Evolutionary conservation across 2,888 invertebrate genomes (phyloP), one percentile per base, ranked within the genome.

Genomic region (Noctua janthe): DNA sequence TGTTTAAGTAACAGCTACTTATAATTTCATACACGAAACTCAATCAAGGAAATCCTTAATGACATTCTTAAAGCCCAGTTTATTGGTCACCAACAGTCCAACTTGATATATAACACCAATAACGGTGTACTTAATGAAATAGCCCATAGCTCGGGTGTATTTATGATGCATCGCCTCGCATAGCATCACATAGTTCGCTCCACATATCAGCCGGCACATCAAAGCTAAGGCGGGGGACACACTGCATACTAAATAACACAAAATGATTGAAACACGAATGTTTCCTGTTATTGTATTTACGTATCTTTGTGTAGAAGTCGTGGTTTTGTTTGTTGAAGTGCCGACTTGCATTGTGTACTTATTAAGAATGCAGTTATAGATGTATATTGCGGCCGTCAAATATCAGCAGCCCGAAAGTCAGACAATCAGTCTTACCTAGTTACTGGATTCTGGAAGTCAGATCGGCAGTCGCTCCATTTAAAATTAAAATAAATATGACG

Each of bases 191-290:
- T 84, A 29, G 78, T 71, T 43, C 88, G 87, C 82, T 80, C 89
- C 71, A 88, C 87, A 85, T 88, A 88, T 88, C 88, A 67, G 75
- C 62, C 84, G 90, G 80, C 66, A 88, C 88, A 88, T 88, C 88
- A 88, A 89, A 88, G 88, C 74, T 74, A 17, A 75, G 80, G 71
- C 66, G 70, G 67, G 43, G 11, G 23, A 62, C 73, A 67, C 71
- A 81, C 64, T 64, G 88, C 70, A 88, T 88, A 88, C 87, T 78
- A 89, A 88, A 80, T 71, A 86, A 71, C 39, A 87, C 78, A 85
- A 86, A 87, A 87, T 84, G 71, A 84, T 74, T 71, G 73, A 69
- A 71, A 20, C 20, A 71, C 47, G 43, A 67, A 73, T 70, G 78
- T 78, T 86, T 86, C 86, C 88, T 86, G 86, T 86, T 87, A 86